These are phyloP conservation scores for Atrina japonica DNA, from an alignment of 2,888 invertebrate genomes.

Conservation along the genomic window DNA sequence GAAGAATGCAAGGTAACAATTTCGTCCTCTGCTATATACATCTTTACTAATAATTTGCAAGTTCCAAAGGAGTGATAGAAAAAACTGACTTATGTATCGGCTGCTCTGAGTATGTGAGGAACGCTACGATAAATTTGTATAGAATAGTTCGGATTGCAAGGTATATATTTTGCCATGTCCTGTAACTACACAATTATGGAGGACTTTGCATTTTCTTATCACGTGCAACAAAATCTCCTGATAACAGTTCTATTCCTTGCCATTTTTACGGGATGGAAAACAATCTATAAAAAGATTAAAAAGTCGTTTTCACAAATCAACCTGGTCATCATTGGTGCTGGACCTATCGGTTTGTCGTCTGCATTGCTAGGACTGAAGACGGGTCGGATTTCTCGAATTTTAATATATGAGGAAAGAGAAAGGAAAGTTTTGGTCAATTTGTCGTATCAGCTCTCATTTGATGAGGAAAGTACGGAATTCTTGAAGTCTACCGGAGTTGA, in stretches of 20 bases:
- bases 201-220: constrained; percentile 16
- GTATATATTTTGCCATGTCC: constrained; percentile 10
- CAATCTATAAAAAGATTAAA: constrained; percentile 64
- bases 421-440: constrained; percentile 63
- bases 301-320: constrained; percentile 63
- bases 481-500: constrained; percentile 72
- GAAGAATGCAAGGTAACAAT: too few relatives aligned
- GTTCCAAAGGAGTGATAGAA: too few relatives aligned
- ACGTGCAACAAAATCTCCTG: constrained; percentile 42
- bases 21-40: too few relatives aligned
- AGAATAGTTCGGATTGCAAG: too few relatives aligned
- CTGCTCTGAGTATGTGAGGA: too few relatives aligned
- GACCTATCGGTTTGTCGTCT: constrained; percentile 73
- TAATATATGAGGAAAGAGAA: constrained; percentile 71
- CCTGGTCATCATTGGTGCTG: constrained; percentile 74
- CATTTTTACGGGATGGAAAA: constrained; percentile 70
- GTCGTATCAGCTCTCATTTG: constrained; percentile 74
- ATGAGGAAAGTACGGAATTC: constrained; percentile 66
- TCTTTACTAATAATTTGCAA: too few relatives aligned
- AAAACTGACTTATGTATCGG: too few relatives aligned
- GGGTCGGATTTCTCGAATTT: constrained; percentile 61
- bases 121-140: too few relatives aligned
- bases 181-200: constrained; percentile 9
- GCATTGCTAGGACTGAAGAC: constrained; percentile 70
- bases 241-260: constrained; percentile 70